Percentiles rank a stretch among this genome's conserved stretches.
Evolutionary conservation across 2,113 vertebrate species (phyloP).

Genomic region (Pterocles gutturalis): DNA sequence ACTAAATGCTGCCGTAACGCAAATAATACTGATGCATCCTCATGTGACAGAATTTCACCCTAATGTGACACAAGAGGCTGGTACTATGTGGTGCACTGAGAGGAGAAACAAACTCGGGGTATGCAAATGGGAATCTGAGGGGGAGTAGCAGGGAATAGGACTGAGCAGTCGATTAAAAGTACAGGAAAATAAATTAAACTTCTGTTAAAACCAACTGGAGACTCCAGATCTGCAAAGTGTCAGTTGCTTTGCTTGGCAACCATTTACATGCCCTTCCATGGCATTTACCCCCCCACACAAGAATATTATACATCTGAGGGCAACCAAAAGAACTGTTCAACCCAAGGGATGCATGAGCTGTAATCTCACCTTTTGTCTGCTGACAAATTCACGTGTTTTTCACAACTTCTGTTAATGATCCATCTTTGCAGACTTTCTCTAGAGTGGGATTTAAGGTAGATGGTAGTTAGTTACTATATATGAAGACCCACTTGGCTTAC

Average conservation of each 20-base stretch:
- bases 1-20: background rate
- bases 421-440: background rate
- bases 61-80: background rate
- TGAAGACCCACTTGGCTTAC: background rate
- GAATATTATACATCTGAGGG: background rate
- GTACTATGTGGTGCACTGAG: accelerated
- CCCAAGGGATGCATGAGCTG: background rate
- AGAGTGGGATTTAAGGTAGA: background rate
- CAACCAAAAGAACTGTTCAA: background rate
- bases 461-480: background rate
- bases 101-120: background rate
- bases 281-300: background rate
- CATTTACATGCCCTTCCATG: background rate
- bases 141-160: background rate
- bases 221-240: background rate
- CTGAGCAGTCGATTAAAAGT: background rate
- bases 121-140: background rate
- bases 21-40: background rate
- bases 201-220: background rate
- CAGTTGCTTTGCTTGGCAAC: background rate
- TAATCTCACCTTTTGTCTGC: background rate
- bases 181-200: background rate
- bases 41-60: background rate
- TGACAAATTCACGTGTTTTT: background rate
- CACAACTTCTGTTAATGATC: background rate